phyloP scores from a whole-genome alignment of 2,888 invertebrate species.

The Drosophila barbarae region DNA sequence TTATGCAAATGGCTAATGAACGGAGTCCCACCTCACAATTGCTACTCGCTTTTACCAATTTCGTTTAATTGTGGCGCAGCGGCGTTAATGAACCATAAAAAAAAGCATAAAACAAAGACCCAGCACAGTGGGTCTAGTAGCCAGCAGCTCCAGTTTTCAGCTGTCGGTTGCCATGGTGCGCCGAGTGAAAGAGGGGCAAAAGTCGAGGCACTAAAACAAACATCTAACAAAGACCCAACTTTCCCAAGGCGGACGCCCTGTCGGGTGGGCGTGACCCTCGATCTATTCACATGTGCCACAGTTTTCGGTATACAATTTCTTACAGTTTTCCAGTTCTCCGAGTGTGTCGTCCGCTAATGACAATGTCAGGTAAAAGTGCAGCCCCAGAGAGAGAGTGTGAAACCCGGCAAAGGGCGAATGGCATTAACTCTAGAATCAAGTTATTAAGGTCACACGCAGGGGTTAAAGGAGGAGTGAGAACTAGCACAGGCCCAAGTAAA shows the following conservation, averaged over 20 bases:
- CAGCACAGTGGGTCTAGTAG: slow-evolving; percentile 14
- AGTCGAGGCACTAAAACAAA: slow-evolving; percentile 21
- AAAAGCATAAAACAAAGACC: slow-evolving; percentile 16
- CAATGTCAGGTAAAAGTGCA: slow-evolving; percentile 28
- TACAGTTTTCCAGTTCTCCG: slow-evolving; percentile 16
- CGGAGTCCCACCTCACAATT: slow-evolving; percentile 12
- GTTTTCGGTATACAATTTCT: no score
- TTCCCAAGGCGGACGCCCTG: slow-evolving; percentile 26
- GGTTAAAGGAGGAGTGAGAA: not conserved
- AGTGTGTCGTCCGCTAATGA: slow-evolving; percentile 27
- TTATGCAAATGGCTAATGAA: slow-evolving; percentile 28
- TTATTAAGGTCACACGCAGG: slow-evolving; percentile 1
- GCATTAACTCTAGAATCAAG: slow-evolving; percentile 20
- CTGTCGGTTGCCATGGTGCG: not conserved
- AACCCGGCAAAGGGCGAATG: slow-evolving; percentile 3
- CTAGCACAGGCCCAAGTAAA: not conserved
- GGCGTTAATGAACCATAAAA: slow-evolving; percentile 34
- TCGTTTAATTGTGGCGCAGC: slow-evolving; percentile 25
- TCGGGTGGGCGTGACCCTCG: slow-evolving; percentile 27
- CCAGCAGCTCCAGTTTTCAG: slow-evolving; percentile 4
- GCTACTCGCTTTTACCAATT: slow-evolving; percentile 28
- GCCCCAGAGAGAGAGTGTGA: slow-evolving; percentile 8
- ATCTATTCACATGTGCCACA: slow-evolving; percentile 34
- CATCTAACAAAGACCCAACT: slow-evolving; percentile 19
- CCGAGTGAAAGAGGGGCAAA: slow-evolving; percentile 30